These are phyloP conservation scores for Holocentrus rufus DNA, from an alignment of 2,797 vertebrate genomes.

Conservation along the genomic window DNA sequence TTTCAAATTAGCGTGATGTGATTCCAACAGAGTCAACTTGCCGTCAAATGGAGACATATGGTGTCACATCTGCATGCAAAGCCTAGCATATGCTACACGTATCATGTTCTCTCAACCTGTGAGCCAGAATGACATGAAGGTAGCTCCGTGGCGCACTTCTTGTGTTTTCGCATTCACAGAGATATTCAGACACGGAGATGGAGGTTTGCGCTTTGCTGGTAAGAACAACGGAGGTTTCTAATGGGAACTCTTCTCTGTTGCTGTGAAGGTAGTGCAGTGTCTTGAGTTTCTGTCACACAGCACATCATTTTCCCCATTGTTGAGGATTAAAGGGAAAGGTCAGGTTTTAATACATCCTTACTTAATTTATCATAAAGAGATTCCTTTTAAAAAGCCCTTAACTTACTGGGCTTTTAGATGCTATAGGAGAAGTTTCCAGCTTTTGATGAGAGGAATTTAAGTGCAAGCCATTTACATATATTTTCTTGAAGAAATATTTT, in stretches of 20 bases:
- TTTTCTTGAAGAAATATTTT: constrained; percentile 13
- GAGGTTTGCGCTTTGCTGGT: background rate
- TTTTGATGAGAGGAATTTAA: constrained; percentile 16
- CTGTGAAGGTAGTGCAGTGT: background rate
- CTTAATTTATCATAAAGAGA: constrained; percentile 47
- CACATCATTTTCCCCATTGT: constrained; percentile 22
- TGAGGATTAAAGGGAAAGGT: constrained; percentile 37
- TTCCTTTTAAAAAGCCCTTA: constrained; percentile 11
- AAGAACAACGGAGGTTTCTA: background rate
- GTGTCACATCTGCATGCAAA: constrained; percentile 85
- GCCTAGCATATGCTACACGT: constrained; percentile 86
- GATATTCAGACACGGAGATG: background rate
- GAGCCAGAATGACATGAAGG: constrained; percentile 83
- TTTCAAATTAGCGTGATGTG: constrained; percentile 87
- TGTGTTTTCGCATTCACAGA: constrained; percentile 7
- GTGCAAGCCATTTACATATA: background rate
- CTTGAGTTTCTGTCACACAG: constrained; percentile 33
- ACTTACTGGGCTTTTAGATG: constrained; percentile 25
- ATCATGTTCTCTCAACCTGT: constrained; percentile 86
- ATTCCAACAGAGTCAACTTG: constrained; percentile 81
- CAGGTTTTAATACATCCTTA: constrained; percentile 35
- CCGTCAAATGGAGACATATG: constrained; percentile 92
- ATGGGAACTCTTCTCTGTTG: background rate
- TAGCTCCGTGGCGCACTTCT: constrained; percentile 69
- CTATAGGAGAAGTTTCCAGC: constrained; percentile 8